A percentile compares a stretch with the other conserved stretches of the same genome.
Evolutionary conservation across 2,888 invertebrate species (phyloP).

Genomic region (Limnephilus auricula): DNA sequence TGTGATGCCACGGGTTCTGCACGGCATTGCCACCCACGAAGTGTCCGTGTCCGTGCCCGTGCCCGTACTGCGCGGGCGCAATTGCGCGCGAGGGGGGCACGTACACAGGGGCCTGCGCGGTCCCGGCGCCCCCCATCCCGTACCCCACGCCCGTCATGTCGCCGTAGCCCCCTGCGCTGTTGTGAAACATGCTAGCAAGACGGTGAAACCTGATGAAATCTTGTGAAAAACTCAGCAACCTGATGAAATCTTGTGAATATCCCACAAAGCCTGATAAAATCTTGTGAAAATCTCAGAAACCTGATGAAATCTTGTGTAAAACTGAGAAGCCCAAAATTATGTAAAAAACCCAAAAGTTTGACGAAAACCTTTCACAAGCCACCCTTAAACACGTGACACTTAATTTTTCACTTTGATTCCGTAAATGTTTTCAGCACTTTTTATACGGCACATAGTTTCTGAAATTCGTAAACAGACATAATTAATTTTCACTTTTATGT

Average conservation of each 20-base stretch:
- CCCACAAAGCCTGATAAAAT: background rate
- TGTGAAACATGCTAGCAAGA: slow-evolving; percentile 62
- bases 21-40: slow-evolving; percentile 71
- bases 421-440: background rate
- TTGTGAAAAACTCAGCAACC: background rate
- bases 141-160: slow-evolving; percentile 69
- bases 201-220: background rate
- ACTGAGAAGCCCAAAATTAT: too few species aligned
- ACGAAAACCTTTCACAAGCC: background rate
- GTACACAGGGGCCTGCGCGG: slow-evolving; percentile 80
- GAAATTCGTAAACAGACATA: background rate
- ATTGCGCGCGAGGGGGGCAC: slow-evolving; percentile 82
- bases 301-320: background rate
- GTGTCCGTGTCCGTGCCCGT: slow-evolving; percentile 70
- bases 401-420: background rate
- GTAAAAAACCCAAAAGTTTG: background rate
- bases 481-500: background rate
- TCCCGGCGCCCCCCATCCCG: slow-evolving; percentile 67
- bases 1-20: slow-evolving; percentile 72
- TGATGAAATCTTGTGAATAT: background rate
- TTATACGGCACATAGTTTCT: background rate
- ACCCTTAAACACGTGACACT: background rate
- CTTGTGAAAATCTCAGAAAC: background rate
- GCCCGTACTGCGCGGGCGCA: slow-evolving; percentile 76
- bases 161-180: slow-evolving; percentile 66